Base-by-base conservation (phyloP, 2,888 invertebrate genomes). In the Eilema sororculum region DNA sequence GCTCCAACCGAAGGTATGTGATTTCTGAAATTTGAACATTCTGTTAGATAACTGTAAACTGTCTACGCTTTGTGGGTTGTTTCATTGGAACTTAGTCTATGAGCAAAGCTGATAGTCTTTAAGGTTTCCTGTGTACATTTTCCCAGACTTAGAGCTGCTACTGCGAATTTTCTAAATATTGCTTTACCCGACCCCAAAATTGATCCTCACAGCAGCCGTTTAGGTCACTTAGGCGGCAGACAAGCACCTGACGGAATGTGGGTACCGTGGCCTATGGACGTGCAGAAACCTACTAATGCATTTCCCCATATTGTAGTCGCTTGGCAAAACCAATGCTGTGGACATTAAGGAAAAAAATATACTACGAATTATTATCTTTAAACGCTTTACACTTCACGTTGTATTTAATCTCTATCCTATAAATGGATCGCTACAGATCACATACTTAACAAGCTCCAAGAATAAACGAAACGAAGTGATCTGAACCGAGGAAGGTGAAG, bases 1-100 rank as follows among this genome's bases (percentile, higher is more conserved):
- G 97, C 82, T 97, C 97, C 85, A 99, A 96, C 79, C 97, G 97
- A 86, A 99, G 96, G 93, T 97, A 97, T 84, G 98, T 98, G 87
- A 99, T 96, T 96, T 99, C 99, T 98, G 95, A 24, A 95, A 93
- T 56, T 46, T 8, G 0, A 41, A 58, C 8, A 16, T n/a, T 25
- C 33, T 22, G 24, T 60, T 65, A 33, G 12, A 57, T 37, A 20
- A 2, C 16, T 9, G 10, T 13, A 22, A 30, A 10, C 8, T 60
- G n/a, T 60, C n/a, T 3, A 10, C 6, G 16, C 57, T 57, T 59
- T 59, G 58, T 59, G 20, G 13, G 12, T 61, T n/a, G n/a, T n/a
- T n/a, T n/a, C n/a, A n/a, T n/a, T n/a, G n/a, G n/a, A n/a, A n/a
- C n/a, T n/a, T n/a, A n/a, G n/a, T n/a, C n/a, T n/a, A n/a, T n/a